phyloP scores from a whole-genome alignment of 2,113 vertebrate species.

The Parus major region DNA sequence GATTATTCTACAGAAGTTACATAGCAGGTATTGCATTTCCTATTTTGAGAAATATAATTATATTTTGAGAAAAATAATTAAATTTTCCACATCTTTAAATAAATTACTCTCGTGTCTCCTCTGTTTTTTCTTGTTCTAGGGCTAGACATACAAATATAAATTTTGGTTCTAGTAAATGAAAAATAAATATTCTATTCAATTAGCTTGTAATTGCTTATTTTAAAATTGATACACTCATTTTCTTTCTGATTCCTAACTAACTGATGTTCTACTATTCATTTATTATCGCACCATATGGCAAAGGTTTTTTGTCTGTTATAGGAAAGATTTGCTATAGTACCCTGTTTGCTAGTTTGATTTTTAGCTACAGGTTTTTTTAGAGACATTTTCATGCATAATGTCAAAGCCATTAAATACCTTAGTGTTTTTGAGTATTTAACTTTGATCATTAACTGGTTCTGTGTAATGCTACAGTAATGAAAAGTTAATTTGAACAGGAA shows the following conservation, averaged over 20 bases:
- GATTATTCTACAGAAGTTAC: not conserved
- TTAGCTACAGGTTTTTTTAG: not conserved
- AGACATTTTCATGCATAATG: not conserved
- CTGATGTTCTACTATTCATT: not conserved
- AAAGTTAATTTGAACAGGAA: not conserved
- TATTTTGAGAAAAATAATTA: not conserved
- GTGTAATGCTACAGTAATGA: not conserved
- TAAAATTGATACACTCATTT: not conserved
- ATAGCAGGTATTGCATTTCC: not conserved
- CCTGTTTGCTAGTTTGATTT: not conserved
- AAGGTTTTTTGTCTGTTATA: not conserved
- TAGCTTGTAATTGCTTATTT: not conserved
- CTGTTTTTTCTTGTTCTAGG: not conserved
- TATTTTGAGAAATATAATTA: not conserved
- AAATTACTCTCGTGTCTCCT: not conserved
- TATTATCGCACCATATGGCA: not conserved
- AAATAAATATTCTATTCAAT: not conserved
- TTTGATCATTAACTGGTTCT: not conserved
- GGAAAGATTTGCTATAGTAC: not conserved
- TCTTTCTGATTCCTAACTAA: not conserved
- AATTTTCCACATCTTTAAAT: not conserved
- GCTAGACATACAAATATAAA: not conserved
- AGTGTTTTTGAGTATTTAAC: not conserved
- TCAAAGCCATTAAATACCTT: not conserved
- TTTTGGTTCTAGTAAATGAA: not conserved